Percentiles rank a stretch among this genome's conserved stretches.
Evolutionary conservation across 2,113 vertebrate species (phyloP).

Genomic region (Lanius ludovicianus): DNA sequence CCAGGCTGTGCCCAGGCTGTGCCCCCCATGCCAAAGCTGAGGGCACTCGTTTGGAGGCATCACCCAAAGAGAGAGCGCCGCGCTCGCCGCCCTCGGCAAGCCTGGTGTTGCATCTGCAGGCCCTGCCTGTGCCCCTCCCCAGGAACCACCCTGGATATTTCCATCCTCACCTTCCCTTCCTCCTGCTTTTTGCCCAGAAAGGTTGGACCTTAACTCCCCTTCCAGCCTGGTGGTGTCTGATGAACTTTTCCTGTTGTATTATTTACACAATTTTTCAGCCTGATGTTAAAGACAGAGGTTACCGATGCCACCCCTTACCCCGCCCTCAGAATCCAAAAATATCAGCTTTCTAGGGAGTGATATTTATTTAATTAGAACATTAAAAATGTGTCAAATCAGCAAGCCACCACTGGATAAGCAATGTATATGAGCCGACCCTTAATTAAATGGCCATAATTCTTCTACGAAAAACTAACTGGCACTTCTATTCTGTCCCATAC

Average conservation of each 20-base stretch:
- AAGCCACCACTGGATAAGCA: slow-evolving; percentile 73
- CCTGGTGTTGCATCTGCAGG: slow-evolving; percentile 46
- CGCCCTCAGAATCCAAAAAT: background rate
- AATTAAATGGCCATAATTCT: slow-evolving; percentile 70
- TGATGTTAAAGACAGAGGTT: slow-evolving; percentile 48
- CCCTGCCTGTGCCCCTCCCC: slow-evolving; percentile 59
- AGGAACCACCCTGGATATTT: background rate
- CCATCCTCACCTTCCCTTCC: background rate
- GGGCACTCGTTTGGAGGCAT: background rate
- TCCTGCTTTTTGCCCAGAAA: background rate
- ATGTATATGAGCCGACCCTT: slow-evolving; percentile 77
- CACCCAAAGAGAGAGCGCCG: background rate
- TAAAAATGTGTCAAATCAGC: slow-evolving; percentile 63
- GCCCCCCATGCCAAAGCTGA: background rate
- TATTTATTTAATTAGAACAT: slow-evolving; percentile 56
- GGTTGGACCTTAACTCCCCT: background rate
- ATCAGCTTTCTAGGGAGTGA: slow-evolving; percentile 63
- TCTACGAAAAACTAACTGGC: slow-evolving; percentile 78
- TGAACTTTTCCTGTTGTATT: background rate
- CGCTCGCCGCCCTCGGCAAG: background rate
- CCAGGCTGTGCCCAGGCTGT: background rate
- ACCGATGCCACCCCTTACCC: background rate
- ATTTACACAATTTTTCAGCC: slow-evolving; percentile 67
- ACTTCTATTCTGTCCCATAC: slow-evolving; percentile 83
- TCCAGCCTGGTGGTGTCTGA: background rate